Evolutionary conservation across 2,888 invertebrate genomes (phyloP).

Genomic region (Scotopteryx bipunctaria): DNA sequence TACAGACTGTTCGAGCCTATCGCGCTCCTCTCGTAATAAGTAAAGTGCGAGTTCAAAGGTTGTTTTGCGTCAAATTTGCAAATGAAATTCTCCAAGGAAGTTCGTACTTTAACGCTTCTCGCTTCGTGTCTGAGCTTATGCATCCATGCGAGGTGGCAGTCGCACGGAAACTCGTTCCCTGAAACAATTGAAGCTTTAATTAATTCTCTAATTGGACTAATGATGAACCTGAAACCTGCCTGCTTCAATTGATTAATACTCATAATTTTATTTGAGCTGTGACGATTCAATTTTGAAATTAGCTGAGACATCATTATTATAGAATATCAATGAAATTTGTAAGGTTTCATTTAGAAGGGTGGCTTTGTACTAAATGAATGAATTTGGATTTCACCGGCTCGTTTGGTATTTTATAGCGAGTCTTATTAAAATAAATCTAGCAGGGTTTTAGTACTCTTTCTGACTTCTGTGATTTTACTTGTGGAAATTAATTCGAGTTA

Average conservation of each 20-base stretch:
- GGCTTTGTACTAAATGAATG: conserved; percentile 1
- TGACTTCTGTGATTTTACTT: no score
- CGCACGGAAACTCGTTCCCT: conserved; percentile 93
- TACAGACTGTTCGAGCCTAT: conserved; percentile 67
- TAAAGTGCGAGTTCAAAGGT: conserved; percentile 67
- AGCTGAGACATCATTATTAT: conserved; percentile 22
- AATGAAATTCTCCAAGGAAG: conserved; percentile 88
- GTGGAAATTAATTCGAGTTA: no score
- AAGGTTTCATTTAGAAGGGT: conserved; percentile 13
- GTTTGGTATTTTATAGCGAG: background rate
- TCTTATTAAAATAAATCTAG: background rate
- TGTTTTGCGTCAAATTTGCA: conserved; percentile 85
- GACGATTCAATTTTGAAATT: conserved; percentile 34
- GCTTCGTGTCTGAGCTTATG: conserved; percentile 90
- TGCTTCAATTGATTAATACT: conserved; percentile 50
- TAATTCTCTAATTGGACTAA: conserved; percentile 55
- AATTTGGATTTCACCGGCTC: background rate
- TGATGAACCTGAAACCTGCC: conserved; percentile 40
- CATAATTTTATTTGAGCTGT: conserved; percentile 40
- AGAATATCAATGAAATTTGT: conserved; percentile 25
- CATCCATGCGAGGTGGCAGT: conserved; percentile 93
- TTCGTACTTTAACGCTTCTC: conserved; percentile 87
- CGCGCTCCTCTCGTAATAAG: conserved; percentile 70
- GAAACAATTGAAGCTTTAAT: conserved; percentile 72
- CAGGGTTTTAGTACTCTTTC: background rate